Evolutionary conservation across 2,888 invertebrate genomes (phyloP), one percentile per base, ranked within the genome.

Genomic region (Strigamia transsilvanica): DNA sequence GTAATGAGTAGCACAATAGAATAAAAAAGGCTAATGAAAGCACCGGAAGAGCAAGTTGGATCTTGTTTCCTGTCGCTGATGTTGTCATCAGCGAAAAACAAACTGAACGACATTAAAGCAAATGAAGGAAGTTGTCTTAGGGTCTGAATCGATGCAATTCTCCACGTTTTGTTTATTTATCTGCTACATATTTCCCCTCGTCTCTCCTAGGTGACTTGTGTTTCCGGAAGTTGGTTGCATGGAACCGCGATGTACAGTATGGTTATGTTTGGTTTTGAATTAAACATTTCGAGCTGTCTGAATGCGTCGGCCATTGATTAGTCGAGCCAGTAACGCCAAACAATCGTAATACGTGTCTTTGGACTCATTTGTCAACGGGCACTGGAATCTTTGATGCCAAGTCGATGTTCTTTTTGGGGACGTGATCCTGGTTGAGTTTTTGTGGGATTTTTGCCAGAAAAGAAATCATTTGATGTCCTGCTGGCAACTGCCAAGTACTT

Each of bases 401-500:
- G 18, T 56, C 10, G 56, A 15, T 56, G 56, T 56, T 2, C 56
- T 56, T 56, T 18, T 18, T 56, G 56, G 56, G 46, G 56, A 56
- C 56, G 21, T 56, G 56, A 18, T 56, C 9, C 21, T 7, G 9
- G 21, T 56, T 9, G 56, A 56, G 56, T 56, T 56, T 56, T 56
- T 56, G 56, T 56, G 56, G 56, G 56, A 56, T 56, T 56, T 56
- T 56, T 56, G 56, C 56, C 56, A 56, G 56, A 56, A 56, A 18
- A 56, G 56, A 56, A 56, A 56, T 56, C 56, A 56, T 56, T 56
- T 56, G n/a, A 56, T 56, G 56, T 56, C 56, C 56, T 56, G 56
- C 56, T 56, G 56, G 56, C 56, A 56, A 56, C 56, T 56, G 56
- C 56, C 56, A 56, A 56, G 56, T 56, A 56, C 56, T 56, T 56